Evolutionary conservation across 1,140 invertebrate genomes (phyloP), one percentile per base, ranked within the genome.

Genomic region (Sycophila sp.): DNA sequence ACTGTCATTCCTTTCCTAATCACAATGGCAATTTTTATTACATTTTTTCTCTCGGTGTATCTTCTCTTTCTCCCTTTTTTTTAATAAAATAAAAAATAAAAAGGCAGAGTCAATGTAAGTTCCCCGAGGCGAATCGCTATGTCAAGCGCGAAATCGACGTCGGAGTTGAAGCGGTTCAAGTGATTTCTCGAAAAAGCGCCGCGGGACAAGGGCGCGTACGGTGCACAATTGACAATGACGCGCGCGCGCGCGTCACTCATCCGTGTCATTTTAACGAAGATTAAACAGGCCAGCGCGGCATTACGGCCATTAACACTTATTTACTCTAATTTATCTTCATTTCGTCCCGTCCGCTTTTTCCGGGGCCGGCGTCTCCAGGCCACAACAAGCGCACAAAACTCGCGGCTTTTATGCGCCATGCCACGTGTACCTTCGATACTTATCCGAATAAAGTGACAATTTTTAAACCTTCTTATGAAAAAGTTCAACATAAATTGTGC

Each of bases 251-350:
- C 60, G 42, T 63, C 60, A 63, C 26, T 74, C 75, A 75, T 73
- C 75, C 73, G 72, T 67, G 72, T 75, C 75, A 72, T 78, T 75
- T 78, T 78, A 78, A 78, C 77, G 75, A 78, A 78, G 77, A 78
- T 79, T 78, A 79, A 79, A 77, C 76, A 79, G 78, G 74, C 72
- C 40, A 7, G 11, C 60, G 72, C 77, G 66, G 73, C 75, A 77
- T 77, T 77, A 78, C 75, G 70, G 71, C 76, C 75, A 79, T 79
- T 79, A 79, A 75, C 75, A 77, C 76, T 79, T 76, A 76, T 79
- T 79, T 76, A 75, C 74, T 76, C 76, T 74, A 79, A 79, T 79
- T 77, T 76, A 77, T 79, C 78, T 76, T 79, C 75, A 75, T 79
- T 79, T 76, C 72, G 70, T 75, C 73, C 69, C 45, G 70, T 72